Base-by-base conservation (phyloP, 2,797 vertebrate species). In the Hydrophis major region DNA sequence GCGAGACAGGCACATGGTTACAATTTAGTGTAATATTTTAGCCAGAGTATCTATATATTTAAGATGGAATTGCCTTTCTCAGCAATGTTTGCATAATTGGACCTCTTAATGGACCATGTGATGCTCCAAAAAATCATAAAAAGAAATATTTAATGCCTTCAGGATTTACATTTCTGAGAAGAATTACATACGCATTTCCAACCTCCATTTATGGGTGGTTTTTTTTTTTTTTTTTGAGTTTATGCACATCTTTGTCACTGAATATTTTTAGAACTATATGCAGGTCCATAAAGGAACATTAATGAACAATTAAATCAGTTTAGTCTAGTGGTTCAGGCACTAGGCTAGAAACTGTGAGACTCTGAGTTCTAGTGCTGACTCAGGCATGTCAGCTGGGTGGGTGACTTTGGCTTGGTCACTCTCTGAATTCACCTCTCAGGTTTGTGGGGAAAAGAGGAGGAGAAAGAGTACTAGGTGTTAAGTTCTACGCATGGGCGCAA, bases 1-100 rank as follows among this genome's bases (percentile, higher is more conserved):
- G 90, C 69, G 86, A 93, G 93, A 93, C 93, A 91, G 69, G 87
- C 93, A 93, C 87, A 91, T 93, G 93, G 93, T 93, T 93, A 57
- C 18, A 89, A 93, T 93, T 93, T 93, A 83, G 93, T 53, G 56
- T 69, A 63, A 86, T 91, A 86, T 93, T 91, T 89, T 86, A 91
- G 66, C 57, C 10, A 27, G 47, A 90, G 42, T 47, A 86, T 83
- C 66, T 66, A 86, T 93, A 89, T 74, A 86, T 93, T 93, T 86
- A 63, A 86, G 37, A 87, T 4, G 57, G 61, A 90, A 90, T 90
- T 90, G 59, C 57, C 61, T 69, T 88, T 63, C 59, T 18, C 50
- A 47, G 22, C 37, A 83, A 47, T 83, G 78, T 83, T 83, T 83
- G 78, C 42, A 47, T 83, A 83, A 83, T 47, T 83, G 78, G 78